Conservation (phyloP, 2,888 invertebrate species). For the Drosophila mimica region DNA sequence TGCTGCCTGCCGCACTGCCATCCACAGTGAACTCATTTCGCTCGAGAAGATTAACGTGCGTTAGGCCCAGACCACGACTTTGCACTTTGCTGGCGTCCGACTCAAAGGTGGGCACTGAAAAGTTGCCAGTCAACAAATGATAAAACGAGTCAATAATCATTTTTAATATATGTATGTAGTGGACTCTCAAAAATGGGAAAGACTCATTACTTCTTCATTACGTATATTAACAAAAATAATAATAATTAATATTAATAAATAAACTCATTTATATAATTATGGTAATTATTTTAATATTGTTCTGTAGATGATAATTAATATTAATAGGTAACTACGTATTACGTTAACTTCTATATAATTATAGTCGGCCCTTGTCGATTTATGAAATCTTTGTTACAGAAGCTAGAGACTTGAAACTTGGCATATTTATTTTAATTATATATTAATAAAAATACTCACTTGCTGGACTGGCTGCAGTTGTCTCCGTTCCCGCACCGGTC, state of each 20-base stretch:
- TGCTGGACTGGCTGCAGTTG: constrained; percentile 5
- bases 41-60: constrained; percentile 76
- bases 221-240: neutral
- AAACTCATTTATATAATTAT: neutral
- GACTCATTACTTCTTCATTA: neutral
- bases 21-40: constrained; percentile 84
- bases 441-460: constrained; percentile 11
- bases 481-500: constrained; percentile 1
- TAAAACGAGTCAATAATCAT: neutral
- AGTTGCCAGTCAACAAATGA: neutral
- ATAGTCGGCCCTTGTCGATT: neutral
- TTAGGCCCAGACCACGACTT: constrained; percentile 79
- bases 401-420: neutral
- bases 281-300: neutral
- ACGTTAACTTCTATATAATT: neutral
- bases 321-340: neutral
- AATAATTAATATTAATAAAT: neutral
- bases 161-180: neutral
- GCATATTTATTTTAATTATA: neutral
- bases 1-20: constrained; percentile 88
- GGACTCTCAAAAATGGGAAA: neutral
- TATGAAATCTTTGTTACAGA: neutral
- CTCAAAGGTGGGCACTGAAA: constrained; percentile 72
- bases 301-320: neutral
- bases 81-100: constrained; percentile 82